Base-by-base conservation (phyloP, 1,140 invertebrate species). In the Chrysomallon squamiferum region DNA sequence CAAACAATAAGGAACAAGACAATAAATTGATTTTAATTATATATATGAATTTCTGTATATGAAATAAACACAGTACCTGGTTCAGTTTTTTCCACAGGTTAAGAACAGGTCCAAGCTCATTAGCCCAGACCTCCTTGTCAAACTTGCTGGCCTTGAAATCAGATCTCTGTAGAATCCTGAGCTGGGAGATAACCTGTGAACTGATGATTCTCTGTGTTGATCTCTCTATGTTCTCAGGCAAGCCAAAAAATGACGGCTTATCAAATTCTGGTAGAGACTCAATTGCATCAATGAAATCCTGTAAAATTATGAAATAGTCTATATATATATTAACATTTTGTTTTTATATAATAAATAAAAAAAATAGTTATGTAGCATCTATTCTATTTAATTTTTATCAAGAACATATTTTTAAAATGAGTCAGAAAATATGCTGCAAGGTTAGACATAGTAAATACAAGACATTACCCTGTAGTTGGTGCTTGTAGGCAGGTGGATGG, bases 211-310 rank as follows among this genome's bases (percentile, higher is more conserved):
- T 88, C 81, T 95, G 92, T 87, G 92, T 92, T 57, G 92, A 90
- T 65, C 90, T 86, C 65, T 93, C 90, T 58, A 95, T 92, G 78
- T 95, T 95, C 57, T 90, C 89, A 1, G 94, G 93, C 13, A 95
- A 79, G 11, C 93, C 93, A 84, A 95, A 93, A 70, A 90, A 89
- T 6, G 87, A 87, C 4, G 93, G 91, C 18, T 87, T 86, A 75
- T 94, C 92, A 54, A 85, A 84, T 35, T 93, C 91, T 13, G 90
- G 88, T 6, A 94, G 77, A 52, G 80, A 82, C 50, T 89, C 88
- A n/a, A 94, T 87, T 13, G 87, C 74, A 43, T 88, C 87, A 0
- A 89, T 59, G 66, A 89, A 89, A 71, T 93, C 91, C 87, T 91
- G 83, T 22, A 86, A 78, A 38, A 38, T 7, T n/a, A 35, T 38